Evolutionary conservation across 30 jellyfish, hydroid and myxozoan species (phyloP), one percentile per base, ranked within the genome.

Genomic region (Pelagia noctiluca): DNA sequence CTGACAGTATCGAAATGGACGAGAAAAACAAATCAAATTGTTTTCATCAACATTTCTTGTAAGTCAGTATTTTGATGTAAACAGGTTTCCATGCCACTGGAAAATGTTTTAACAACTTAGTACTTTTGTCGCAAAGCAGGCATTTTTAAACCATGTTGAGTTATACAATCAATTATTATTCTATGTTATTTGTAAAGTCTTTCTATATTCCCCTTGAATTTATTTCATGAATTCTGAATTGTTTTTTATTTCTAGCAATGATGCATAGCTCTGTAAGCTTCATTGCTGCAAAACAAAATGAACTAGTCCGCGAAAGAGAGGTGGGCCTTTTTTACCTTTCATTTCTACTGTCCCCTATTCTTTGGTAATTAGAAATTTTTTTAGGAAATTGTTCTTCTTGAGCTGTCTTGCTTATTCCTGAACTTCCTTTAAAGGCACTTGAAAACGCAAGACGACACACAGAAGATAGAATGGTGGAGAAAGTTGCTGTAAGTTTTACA

Each of bases 401-500:
- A n/a, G n/a, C n/a, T 16, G 57, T 42, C 16, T 42, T 42, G 16
- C 16, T 42, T 42, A 42, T 42, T 25, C 21, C 26, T 36, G 36
- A 8, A 31, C 65, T 38, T 62, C 36, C 72, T 19, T 16, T 2
- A n/a, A 46, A 92, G 98, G 98, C 97, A 0, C 30, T 92, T 47
- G 93, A 89, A 37, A 71, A 89, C 65, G 98, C 97, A 2, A 69
- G 91, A 38, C 86, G 97, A 34, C 67, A 26, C n/a, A 82, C 91
- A 5, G 97, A 93, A 76, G 99, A 93, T 84, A 82, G 92, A 53
- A 93, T 93, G 99, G 83, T 63, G 2, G 99, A 93, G 31, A 75
- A 72, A 50, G 46, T 89, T 12, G 29, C 38, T 81, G 97, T 90
- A 76, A 5, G 85, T 33, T 0, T 2, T 7, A 21, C 78, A 25